Evolutionary conservation across 92 coral and sea anemone genomes (phyloP).

Genomic region (Montipora capitata): DNA sequence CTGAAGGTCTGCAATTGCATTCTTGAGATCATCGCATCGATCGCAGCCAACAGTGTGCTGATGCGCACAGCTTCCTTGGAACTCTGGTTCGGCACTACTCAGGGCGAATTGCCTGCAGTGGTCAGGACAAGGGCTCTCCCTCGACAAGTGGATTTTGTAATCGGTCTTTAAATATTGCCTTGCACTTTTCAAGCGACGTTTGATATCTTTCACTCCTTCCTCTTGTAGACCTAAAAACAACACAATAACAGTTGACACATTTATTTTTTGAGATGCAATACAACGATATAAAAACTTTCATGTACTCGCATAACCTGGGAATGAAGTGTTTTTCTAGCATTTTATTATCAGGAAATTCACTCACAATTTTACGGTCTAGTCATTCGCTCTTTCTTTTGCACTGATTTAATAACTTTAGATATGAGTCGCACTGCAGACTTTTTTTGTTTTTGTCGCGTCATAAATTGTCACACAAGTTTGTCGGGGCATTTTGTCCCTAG

Average conservation of each 20-base stretch:
- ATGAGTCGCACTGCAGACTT: too few relatives aligned
- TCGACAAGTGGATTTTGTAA: constrained; percentile 25
- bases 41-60: constrained; percentile 37
- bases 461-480: constrained; percentile 13
- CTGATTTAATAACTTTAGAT: background rate
- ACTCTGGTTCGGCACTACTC: constrained; percentile 23
- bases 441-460: background rate
- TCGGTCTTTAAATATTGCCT: constrained; percentile 23
- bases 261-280: background rate
- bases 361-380: constrained; percentile 14
- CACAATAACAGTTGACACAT: background rate
- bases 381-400: constrained; percentile 12
- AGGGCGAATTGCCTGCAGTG: constrained; percentile 32
- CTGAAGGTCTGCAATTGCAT: constrained; percentile 10
- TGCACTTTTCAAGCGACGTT: constrained; percentile 23
- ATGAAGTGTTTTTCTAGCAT: constrained; percentile 3
- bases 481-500: constrained; percentile 2
- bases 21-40: constrained; percentile 34
- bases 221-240: constrained; percentile 4
- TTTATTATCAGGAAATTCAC: constrained; percentile 32
- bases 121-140: constrained; percentile 32
- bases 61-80: constrained; percentile 22
- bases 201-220: constrained; percentile 6
- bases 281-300: constrained; percentile 5
- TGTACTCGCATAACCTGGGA: constrained; percentile 9